phyloP scores from a whole-genome alignment of 2,888 invertebrate genomes.

The Drosophila stalkeri region DNA sequence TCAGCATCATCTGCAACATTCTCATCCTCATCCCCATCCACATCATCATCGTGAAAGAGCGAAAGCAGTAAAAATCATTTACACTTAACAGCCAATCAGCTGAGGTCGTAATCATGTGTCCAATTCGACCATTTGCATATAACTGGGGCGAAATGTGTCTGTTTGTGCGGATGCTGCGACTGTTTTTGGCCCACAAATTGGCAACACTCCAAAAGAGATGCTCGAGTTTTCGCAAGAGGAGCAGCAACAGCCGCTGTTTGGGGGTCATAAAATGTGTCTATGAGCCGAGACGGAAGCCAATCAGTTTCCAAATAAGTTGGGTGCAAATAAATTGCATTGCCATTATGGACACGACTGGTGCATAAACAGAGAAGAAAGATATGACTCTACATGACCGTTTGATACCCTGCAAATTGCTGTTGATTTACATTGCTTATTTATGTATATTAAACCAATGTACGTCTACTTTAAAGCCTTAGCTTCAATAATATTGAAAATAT shows the following conservation, averaged over 20 bases:
- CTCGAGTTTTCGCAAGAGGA: not conserved
- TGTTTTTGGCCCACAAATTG: conserved; percentile 39
- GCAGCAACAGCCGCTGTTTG: not conserved
- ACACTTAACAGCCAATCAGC: conserved; percentile 66
- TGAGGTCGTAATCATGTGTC: conserved; percentile 34
- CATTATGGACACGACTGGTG: conserved; percentile 53
- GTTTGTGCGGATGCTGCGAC: conserved; percentile 10
- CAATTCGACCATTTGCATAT: conserved; percentile 32
- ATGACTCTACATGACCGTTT: not conserved
- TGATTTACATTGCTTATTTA: not conserved
- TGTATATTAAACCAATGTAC: not conserved
- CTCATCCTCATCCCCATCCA: conserved; percentile 18
- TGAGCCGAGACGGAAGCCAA: conserved; percentile 56
- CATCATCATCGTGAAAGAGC: conserved; percentile 1
- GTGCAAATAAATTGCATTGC: conserved; percentile 71
- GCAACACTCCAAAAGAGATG: conserved; percentile 48
- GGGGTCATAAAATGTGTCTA: conserved; percentile 43
- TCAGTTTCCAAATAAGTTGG: conserved; percentile 70
- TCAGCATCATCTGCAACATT: conserved; percentile 24
- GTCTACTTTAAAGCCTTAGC: not conserved
- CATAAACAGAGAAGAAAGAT: not conserved
- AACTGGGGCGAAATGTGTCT: conserved; percentile 7
- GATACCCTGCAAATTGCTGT: not conserved
- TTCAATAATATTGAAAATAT: not conserved
- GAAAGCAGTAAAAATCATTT: conserved; percentile 48